Evolutionary conservation across 2,888 invertebrate genomes (phyloP).

Genomic region (Rhingia rostrata): DNA sequence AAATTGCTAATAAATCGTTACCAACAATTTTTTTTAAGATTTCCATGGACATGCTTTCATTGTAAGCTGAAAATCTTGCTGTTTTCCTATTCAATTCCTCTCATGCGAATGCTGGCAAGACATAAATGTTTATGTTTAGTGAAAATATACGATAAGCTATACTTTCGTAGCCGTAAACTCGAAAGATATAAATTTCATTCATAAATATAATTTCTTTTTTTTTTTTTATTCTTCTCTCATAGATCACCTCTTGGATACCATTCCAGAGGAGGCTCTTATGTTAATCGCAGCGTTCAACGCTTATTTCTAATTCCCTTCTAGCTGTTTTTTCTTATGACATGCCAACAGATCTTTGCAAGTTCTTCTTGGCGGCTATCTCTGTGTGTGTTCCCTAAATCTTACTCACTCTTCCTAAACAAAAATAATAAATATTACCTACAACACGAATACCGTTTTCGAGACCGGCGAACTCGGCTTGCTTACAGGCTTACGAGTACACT

Average conservation of each 20-base stretch:
- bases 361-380: conserved; percentile 29
- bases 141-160: conserved; percentile 26
- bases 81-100: conserved; percentile 23
- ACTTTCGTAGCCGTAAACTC: conserved; percentile 36
- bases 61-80: conserved; percentile 65
- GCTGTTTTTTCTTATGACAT: conserved; percentile 42
- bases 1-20: conserved; percentile 24
- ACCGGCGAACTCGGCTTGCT: conserved; percentile 71
- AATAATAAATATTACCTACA: conserved; percentile 53
- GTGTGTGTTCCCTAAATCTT: conserved; percentile 54
- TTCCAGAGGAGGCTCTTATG: conserved; percentile 5
- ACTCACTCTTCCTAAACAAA: conserved; percentile 64
- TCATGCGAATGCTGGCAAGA: conserved; percentile 52
- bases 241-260: not conserved
- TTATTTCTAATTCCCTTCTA: conserved; percentile 57
- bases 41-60: conserved; percentile 61
- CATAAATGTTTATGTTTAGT: conserved; percentile 7
- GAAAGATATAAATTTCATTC: conserved; percentile 35
- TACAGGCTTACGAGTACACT: conserved; percentile 71
- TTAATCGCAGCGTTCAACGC: conserved; percentile 49
- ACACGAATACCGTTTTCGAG: conserved; percentile 71
- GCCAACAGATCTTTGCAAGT: conserved; percentile 42
- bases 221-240: conserved; percentile 40
- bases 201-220: conserved; percentile 29
- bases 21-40: conserved; percentile 42